Conservation (phyloP, 2,888 invertebrate genomes). For the Alloplasta piceator region DNA sequence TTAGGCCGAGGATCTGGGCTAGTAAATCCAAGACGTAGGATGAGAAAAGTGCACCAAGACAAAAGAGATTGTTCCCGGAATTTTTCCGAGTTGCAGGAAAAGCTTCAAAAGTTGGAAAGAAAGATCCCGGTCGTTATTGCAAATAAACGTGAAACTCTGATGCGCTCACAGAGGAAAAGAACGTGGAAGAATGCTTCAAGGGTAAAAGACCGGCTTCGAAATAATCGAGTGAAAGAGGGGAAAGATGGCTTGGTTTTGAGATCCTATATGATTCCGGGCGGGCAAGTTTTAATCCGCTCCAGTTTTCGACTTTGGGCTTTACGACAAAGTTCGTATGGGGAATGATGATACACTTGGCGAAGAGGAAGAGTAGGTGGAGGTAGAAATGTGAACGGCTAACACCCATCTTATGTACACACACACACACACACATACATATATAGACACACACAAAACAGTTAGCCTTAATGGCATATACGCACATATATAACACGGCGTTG, state of each 20-base stretch:
- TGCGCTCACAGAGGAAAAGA: conserved; percentile 15
- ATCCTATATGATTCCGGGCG: conserved; percentile 22
- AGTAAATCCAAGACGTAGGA: conserved; percentile 29
- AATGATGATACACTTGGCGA: conserved; percentile 10
- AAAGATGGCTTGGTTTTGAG: conserved; percentile 15
- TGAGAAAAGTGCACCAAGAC: conserved; percentile 26
- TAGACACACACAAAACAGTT: background rate
- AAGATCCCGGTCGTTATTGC: conserved; percentile 40
- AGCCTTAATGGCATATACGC: background rate
- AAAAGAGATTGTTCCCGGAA: conserved; percentile 43
- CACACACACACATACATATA: too few relatives aligned
- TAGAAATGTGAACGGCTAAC: conserved; percentile 9
- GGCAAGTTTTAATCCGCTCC: conserved; percentile 57
- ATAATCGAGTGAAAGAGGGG: conserved; percentile 48
- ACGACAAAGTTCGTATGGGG: conserved; percentile 28
- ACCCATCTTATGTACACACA: background rate
- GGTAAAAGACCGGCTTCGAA: conserved; percentile 26
- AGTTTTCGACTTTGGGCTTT: conserved; percentile 44
- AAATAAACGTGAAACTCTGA: conserved; percentile 31
- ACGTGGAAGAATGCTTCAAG: conserved; percentile 28
- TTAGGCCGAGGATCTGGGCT: conserved; percentile 21
- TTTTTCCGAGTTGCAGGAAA: conserved; percentile 32
- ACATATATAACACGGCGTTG: conserved; percentile 19
- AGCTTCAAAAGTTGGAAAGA: conserved; percentile 57
- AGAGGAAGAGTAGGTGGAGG: conserved; percentile 1